Conservation (phyloP, 2,113 vertebrate genomes). For the Rallus limicola region DNA sequence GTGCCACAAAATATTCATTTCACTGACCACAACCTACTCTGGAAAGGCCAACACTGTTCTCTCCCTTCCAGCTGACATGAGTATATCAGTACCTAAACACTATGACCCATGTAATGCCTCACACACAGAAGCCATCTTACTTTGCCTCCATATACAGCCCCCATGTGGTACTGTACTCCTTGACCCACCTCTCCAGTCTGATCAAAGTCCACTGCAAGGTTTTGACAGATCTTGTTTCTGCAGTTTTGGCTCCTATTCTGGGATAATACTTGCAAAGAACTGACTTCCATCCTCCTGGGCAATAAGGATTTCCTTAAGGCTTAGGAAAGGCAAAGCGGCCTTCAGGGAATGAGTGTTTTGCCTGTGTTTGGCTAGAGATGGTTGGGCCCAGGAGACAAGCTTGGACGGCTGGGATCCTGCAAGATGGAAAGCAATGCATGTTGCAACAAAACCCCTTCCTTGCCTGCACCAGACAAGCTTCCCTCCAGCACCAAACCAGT, state of each 20-base stretch:
- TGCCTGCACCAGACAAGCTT: not conserved
- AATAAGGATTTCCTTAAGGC: not conserved
- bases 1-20: not conserved
- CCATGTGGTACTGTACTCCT: not conserved
- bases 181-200: not conserved
- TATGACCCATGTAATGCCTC: not conserved
- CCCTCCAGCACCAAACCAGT: not conserved
- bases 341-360: not conserved
- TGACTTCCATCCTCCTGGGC: not conserved
- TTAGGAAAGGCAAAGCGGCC: not conserved
- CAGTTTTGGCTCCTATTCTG: not conserved
- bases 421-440: not conserved
- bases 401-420: not conserved
- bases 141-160: not conserved
- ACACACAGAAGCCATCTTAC: not conserved
- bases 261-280: not conserved
- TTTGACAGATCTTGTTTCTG: not conserved
- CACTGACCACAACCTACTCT: not conserved
- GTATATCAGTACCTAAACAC: not conserved
- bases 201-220: not conserved
- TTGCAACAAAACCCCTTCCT: not conserved
- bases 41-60: not conserved
- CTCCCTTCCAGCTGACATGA: not conserved
- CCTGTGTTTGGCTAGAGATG: not conserved
- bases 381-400: not conserved